A percentile compares a stretch with the other conserved stretches of the same genome.
Evolutionary conservation across 2,888 invertebrate species (phyloP).

Genomic region (Rotaria sp.): DNA sequence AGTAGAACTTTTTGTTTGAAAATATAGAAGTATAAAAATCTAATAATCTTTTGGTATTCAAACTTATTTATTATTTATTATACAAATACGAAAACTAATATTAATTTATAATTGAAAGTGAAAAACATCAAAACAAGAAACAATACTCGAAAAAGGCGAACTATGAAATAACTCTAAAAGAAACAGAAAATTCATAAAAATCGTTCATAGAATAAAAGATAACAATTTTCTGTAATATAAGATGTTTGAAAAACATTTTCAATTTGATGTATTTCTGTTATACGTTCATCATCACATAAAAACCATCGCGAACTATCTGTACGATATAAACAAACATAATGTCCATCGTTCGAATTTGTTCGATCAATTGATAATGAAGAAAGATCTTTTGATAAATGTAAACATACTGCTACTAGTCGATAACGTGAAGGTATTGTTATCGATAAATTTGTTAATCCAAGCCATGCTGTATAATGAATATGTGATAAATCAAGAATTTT

Average conservation of each 20-base stretch:
- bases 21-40: too few species aligned
- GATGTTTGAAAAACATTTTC: background rate
- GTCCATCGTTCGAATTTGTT: background rate
- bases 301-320: background rate
- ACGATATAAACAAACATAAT: conserved; percentile 25
- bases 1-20: too few species aligned
- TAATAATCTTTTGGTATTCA: too few species aligned
- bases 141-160: background rate
- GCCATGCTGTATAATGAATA: conserved; percentile 11
- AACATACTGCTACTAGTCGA: background rate
- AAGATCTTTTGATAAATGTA: background rate
- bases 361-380: background rate
- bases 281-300: conserved; percentile 6
- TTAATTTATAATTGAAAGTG: background rate
- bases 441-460: background rate
- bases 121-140: background rate
- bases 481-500: background rate
- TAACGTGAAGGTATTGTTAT: background rate
- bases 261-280: background rate
- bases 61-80: too few species aligned
- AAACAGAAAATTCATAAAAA: background rate
- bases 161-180: background rate
- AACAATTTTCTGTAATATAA: conserved; percentile 23
- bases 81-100: background rate
- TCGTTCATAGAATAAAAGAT: conserved; percentile 28